A percentile compares a stretch with the other conserved stretches of the same genome.
Conservation (phyloP, 2,888 invertebrate genomes). For the Papilio protenor region DNA sequence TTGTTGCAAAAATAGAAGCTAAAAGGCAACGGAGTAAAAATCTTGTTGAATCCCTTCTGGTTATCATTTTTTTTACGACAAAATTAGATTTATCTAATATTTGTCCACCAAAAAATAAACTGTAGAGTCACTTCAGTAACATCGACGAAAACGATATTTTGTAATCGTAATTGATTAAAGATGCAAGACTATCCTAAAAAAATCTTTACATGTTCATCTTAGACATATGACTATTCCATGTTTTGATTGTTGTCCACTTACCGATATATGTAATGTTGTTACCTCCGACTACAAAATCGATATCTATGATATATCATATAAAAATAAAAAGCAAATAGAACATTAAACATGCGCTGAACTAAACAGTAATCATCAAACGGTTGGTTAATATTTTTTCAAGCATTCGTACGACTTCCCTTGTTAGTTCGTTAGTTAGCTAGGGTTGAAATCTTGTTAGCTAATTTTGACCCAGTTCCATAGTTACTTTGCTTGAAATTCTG, state of each 20-base stretch:
- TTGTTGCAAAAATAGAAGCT: background rate
- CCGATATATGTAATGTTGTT: background rate
- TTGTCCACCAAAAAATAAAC: background rate
- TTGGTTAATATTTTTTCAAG: slow-evolving; percentile 28
- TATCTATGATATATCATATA: background rate
- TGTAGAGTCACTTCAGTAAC: background rate
- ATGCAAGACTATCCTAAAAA: background rate
- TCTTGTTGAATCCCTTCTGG: background rate
- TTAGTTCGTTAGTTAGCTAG: slow-evolving; percentile 31
- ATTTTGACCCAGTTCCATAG: slow-evolving; percentile 38
- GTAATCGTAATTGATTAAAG: background rate
- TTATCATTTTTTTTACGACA: background rate
- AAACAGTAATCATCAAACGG: slow-evolving; percentile 5
- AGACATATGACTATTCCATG: background rate
- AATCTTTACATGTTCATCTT: background rate
- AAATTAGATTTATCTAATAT: background rate
- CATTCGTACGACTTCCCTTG: slow-evolving; percentile 35
- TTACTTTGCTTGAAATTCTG: slow-evolving; percentile 8
- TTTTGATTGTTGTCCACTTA: background rate
- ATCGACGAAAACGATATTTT: background rate
- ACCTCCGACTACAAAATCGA: background rate
- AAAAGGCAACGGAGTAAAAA: background rate
- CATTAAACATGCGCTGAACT: slow-evolving; percentile 6
- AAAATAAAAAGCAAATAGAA: background rate
- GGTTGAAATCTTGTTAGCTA: slow-evolving; percentile 40